Evolutionary conservation across 2,113 vertebrate species (phyloP), one percentile per base, ranked within the genome.

Genomic region (Cygnus buccinator): DNA sequence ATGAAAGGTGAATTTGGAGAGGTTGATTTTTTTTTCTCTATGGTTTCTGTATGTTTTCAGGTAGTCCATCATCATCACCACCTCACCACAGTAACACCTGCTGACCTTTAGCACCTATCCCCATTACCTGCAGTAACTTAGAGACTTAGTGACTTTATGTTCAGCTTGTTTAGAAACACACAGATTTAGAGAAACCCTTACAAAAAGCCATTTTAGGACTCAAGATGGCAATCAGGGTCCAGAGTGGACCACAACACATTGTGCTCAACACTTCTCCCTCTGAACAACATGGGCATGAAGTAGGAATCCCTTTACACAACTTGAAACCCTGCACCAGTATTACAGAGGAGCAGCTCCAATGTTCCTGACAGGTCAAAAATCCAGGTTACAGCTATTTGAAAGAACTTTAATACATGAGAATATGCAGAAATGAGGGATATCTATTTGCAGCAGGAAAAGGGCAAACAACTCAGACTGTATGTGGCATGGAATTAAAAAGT

Each of bases 401-500:
- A 90, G 46, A 62, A 61, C 13, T 4, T 48, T 70, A 67, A 78
- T 78, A 92, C 65, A 67, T 25, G 58, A 90, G 62, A 72, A 76
- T 41, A 59, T 26, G 22, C 54, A 72, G 37, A 92, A 94, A 83
- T 26, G n/a, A 66, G 71, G 37, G 59, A 55, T 41, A 90, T 73
- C 57, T 74, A 59, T 68, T 89, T 81, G 84, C 29, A 61, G 46
- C 20, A 73, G 90, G 19, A 87, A 94, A 94, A 95, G 84, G 84
- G 59, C 84, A 94, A 94, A 95, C 3, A 2, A 43, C 75, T 90
- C 67, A 55, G 35, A 58, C 48, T 58, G 58, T 59, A 75, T 62
- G 43, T 91, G 76, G 57, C 79, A 81, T 19, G 10, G 77, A 90
- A 92, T 93, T 84, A 87, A 84, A 87, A 94, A 94, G 12, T 93